These are phyloP conservation scores for Ophiodon elongatus DNA, from an alignment of 2,113 vertebrate species.

Conservation along the genomic window DNA sequence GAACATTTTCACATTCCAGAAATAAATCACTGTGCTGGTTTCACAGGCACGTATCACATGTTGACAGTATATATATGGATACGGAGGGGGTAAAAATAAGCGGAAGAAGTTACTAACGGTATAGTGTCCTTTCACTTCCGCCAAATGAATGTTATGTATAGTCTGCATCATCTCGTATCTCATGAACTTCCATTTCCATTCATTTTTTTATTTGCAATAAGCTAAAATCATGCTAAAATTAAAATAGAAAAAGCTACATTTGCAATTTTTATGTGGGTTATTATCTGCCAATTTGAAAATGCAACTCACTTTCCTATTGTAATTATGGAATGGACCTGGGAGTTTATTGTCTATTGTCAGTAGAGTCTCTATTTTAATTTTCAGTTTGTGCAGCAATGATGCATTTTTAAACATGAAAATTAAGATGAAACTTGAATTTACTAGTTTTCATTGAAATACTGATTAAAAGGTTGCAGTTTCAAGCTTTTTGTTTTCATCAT, in stretches of 20 bases:
- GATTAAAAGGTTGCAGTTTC: neutral
- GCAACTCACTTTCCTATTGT: neutral
- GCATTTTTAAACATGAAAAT: neutral
- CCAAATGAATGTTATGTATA: neutral
- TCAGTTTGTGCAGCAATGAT: neutral
- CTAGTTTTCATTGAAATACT: neutral
- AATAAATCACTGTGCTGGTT: neutral
- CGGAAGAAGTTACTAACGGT: neutral
- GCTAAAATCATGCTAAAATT: neutral
- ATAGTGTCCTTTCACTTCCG: neutral
- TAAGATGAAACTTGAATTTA: neutral
- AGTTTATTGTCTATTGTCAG: neutral
- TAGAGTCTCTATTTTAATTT: neutral
- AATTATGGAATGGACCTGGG: neutral
- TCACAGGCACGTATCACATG: slow-evolving; percentile 17
- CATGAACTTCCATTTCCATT: neutral
- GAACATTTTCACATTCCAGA: neutral
- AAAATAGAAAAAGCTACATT: neutral
- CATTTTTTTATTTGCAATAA: neutral
- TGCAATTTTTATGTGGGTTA: neutral
- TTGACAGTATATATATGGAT: neutral
- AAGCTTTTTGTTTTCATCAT: neutral
- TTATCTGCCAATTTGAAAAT: neutral
- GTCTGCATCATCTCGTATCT: neutral
- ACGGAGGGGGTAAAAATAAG: neutral